Base-by-base conservation (phyloP, 1,140 invertebrate genomes). In the Lithobius niger region DNA sequence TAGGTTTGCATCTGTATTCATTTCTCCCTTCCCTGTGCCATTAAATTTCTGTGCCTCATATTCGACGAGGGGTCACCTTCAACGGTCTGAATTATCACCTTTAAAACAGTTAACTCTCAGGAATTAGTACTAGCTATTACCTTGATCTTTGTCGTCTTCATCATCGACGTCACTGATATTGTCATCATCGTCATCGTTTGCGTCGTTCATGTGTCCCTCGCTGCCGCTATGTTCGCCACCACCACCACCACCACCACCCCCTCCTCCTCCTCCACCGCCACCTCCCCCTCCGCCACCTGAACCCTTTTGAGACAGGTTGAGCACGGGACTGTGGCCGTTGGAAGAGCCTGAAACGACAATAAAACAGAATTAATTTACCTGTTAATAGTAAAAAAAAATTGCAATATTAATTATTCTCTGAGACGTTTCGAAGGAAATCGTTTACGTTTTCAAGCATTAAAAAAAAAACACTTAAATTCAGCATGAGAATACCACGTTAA, bases 281-380 rank as follows among this genome's bases (percentile, higher is more conserved):
- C 78, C 77, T 58, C 79, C 78, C 48, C 56, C 44, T 0, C 13
- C 36, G 49, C 59, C 55, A 26, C 57, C 80, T 66, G 72, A 79
- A 49, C 84, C 85, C 27, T 83, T 86, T 72, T 92, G 91, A 2
- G 87, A 91, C 19, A 92, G 73, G 70, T 92, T 92, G 58, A 92
- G 70, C 36, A 91, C 87, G 42, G 88, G 88, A 80, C 87, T 91
- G 71, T 88, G 86, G 25, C 85, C 85, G 65, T 84, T 86, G 44
- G 86, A 84, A 42, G 86, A 88, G 59, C 85, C 87, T 88, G 66
- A 16, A 6, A 36, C 6, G n/a, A 36, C n/a, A 36, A 36, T 10
- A 36, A 36, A n/a, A 36, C 31, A 36, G 31, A 36, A 36, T 10
- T 6, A 6, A 36, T 36, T n/a, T n/a, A n/a, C n/a, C n/a, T n/a